Evolutionary conservation across 92 coral and sea anemone genomes (phyloP).

Genomic region (Palythoa grandis): DNA sequence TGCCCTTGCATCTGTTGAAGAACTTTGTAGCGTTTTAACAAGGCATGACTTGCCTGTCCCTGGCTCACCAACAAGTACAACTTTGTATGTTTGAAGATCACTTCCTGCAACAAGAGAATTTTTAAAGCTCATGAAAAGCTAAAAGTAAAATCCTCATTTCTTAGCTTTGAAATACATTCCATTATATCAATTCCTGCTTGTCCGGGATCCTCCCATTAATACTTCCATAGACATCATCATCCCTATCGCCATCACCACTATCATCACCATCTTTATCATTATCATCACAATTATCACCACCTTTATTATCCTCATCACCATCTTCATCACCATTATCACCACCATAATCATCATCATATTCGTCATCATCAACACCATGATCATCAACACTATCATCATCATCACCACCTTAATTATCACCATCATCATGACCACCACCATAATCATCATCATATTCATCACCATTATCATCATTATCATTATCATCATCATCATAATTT

Average conservation of each 20-base stretch:
- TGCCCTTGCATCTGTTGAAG: conserved; percentile 28
- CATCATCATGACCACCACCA: not conserved
- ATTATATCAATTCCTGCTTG: too few species aligned
- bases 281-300: too few species aligned
- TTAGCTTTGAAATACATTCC: not conserved
- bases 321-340: too few species aligned
- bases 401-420: not conserved
- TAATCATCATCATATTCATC: not conserved
- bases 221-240: too few species aligned
- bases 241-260: too few species aligned
- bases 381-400: not conserved
- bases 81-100: conserved; percentile 44
- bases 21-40: conserved; percentile 43
- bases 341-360: not conserved
- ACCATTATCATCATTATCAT: not conserved
- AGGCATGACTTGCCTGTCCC: conserved; percentile 73
- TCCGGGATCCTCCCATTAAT: too few species aligned
- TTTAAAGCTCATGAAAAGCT: not conserved
- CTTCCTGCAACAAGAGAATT: not conserved
- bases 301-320: too few species aligned
- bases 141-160: not conserved
- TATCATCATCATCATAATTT: too few species aligned
- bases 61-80: conserved; percentile 72
- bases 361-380: not conserved
- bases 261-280: too few species aligned